These are phyloP conservation scores for Euproctis similis DNA, from an alignment of 2,888 invertebrate genomes.

Conservation along the genomic window DNA sequence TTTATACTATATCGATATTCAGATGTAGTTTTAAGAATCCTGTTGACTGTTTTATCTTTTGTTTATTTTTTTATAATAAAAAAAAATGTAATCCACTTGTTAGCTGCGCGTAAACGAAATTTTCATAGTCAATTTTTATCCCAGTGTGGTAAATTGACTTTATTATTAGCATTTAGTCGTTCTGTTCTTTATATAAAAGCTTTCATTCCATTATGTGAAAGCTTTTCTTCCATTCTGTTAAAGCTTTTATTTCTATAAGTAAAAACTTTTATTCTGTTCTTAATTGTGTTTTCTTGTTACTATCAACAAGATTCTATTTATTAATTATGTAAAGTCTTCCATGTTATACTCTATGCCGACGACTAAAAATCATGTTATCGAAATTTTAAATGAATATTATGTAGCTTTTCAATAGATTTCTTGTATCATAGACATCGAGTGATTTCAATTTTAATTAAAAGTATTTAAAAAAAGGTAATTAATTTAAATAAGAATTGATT, in stretches of 20 bases:
- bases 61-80: slow-evolving; percentile 30
- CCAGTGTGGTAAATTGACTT: no score
- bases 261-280: slow-evolving; percentile 4
- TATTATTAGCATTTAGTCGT: slow-evolving; percentile 30
- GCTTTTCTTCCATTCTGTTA: no score
- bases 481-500: slow-evolving; percentile 49
- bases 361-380: slow-evolving; percentile 28
- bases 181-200: slow-evolving; percentile 26
- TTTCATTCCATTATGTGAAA: slow-evolving; percentile 28
- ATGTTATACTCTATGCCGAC: slow-evolving; percentile 34
- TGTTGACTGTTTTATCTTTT: slow-evolving; percentile 48
- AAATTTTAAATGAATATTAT: slow-evolving; percentile 29
- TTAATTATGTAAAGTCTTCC: slow-evolving; percentile 52
- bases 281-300: slow-evolving; percentile 16
- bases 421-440: slow-evolving; percentile 30
- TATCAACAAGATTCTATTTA: slow-evolving; percentile 26
- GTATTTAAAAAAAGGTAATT: slow-evolving; percentile 19
- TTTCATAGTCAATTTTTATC: no score
- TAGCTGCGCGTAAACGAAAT: slow-evolving; percentile 42
- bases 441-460: slow-evolving; percentile 23
- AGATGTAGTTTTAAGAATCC: slow-evolving; percentile 39
- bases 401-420: slow-evolving; percentile 29
- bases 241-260: no score
- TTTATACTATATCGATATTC: slow-evolving; percentile 68
- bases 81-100: slow-evolving; percentile 34